phyloP scores from a whole-genome alignment of 2,113 vertebrate genomes.

The Siniperca chuatsi region DNA sequence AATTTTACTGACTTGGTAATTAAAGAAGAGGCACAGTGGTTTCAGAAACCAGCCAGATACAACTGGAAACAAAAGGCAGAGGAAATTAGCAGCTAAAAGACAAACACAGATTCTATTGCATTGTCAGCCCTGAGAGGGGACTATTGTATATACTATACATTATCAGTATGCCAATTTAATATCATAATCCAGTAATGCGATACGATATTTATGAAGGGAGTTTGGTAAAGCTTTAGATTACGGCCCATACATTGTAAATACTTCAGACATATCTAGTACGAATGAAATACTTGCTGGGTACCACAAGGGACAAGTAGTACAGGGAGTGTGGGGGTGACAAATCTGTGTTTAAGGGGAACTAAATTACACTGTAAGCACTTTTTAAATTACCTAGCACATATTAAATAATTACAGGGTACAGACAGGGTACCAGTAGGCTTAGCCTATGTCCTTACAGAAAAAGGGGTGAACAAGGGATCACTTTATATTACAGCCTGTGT shows the following conservation, averaged over 20 bases:
- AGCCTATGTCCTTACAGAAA: neutral
- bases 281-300: neutral
- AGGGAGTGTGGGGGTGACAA: neutral
- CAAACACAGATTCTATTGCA: slow-evolving; percentile 5
- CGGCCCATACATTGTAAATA: neutral
- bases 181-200: slow-evolving; percentile 27
- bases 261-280: neutral
- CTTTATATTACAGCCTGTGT: neutral
- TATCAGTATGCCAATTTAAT: slow-evolving; percentile 27
- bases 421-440: neutral
- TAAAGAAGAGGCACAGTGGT: slow-evolving; percentile 19
- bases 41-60: slow-evolving; percentile 34
- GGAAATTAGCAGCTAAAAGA: slow-evolving; percentile 37
- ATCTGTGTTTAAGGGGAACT: neutral
- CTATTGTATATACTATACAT: neutral
- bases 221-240: neutral
- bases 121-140: slow-evolving; percentile 16
- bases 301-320: neutral
- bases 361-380: neutral
- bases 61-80: slow-evolving; percentile 36
- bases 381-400: neutral
- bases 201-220: neutral
- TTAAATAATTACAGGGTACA: neutral
- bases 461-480: neutral
- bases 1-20: slow-evolving; percentile 35